Conservation (phyloP, 2,113 vertebrate species). For the Corydoras maculifer region DNA sequence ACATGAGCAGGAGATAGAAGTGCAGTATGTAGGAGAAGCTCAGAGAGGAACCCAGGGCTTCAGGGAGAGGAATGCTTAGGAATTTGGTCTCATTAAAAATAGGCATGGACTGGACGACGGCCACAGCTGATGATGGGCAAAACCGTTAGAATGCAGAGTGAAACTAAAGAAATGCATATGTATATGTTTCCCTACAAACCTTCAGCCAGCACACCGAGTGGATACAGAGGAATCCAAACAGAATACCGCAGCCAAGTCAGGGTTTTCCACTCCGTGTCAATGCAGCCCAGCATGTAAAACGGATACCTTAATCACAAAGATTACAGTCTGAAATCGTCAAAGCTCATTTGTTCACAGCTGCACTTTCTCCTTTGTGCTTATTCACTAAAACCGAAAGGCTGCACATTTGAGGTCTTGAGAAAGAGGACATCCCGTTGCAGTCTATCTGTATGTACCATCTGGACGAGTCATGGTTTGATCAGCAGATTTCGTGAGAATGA, state of each 20-base stretch:
- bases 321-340: too few species aligned
- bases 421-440: too few species aligned
- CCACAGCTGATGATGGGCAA: slow-evolving; percentile 65
- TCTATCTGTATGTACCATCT: too few species aligned
- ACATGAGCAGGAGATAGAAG: slow-evolving; percentile 76
- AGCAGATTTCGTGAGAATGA: too few species aligned
- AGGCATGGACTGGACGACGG: slow-evolving; percentile 83
- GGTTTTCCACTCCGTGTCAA: slow-evolving; percentile 85
- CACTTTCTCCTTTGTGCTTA: too few species aligned
- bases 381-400: too few species aligned
- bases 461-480: too few species aligned
- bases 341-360: too few species aligned
- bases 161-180: too few species aligned
- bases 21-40: slow-evolving; percentile 82
- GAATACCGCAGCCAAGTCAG: slow-evolving; percentile 93
- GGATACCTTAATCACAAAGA: slow-evolving; percentile 73
- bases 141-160: too few species aligned
- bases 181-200: slow-evolving; percentile 58
- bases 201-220: slow-evolving; percentile 84
- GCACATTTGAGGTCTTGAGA: too few species aligned
- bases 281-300: slow-evolving; percentile 88
- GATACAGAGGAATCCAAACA: slow-evolving; percentile 88
- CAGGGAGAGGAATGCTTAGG: slow-evolving; percentile 79
- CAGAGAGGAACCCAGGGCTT: slow-evolving; percentile 72
- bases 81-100: slow-evolving; percentile 79